Evolutionary conservation across 2,113 vertebrate species (phyloP).

Genomic region (Xiphophorus maculatus): DNA sequence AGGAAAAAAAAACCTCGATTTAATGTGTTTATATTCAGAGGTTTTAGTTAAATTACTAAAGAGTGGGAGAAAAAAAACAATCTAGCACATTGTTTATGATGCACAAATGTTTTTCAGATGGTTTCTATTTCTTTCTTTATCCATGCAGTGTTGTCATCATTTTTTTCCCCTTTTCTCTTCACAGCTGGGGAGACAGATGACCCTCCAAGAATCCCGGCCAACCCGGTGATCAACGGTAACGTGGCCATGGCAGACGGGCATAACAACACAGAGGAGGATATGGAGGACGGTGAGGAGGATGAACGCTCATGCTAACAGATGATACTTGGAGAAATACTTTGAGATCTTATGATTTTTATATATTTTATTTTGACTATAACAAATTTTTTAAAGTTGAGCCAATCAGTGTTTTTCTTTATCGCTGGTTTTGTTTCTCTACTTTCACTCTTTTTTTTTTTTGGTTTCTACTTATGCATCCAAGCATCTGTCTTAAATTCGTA

Average conservation of each 20-base stretch:
- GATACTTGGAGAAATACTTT: neutral
- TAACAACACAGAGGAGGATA: slow-evolving; percentile 97
- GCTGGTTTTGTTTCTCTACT: neutral
- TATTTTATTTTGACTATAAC: too few relatives aligned
- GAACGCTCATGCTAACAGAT: neutral
- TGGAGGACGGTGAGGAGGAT: slow-evolving; percentile 93
- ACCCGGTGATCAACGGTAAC: slow-evolving; percentile 98
- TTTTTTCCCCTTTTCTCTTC: slow-evolving; percentile 16
- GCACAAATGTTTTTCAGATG: neutral
- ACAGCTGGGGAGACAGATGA: slow-evolving; percentile 97
- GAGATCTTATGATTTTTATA: too few relatives aligned
- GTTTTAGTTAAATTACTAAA: neutral
- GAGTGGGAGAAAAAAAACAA: neutral
- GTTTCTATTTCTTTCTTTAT: neutral
- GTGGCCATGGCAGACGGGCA: slow-evolving; percentile 97
- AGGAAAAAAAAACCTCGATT: too few relatives aligned
- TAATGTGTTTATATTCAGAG: neutral
- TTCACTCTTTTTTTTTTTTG: too few relatives aligned
- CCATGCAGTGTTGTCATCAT: neutral
- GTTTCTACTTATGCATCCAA: too few relatives aligned
- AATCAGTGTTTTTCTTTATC: neutral
- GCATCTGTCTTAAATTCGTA: too few relatives aligned
- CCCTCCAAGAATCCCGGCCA: slow-evolving; percentile 96
- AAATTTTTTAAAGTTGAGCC: neutral
- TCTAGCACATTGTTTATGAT: neutral